Conservation (phyloP, 2,113 vertebrate species). For the Microcebus tavaratra region DNA sequence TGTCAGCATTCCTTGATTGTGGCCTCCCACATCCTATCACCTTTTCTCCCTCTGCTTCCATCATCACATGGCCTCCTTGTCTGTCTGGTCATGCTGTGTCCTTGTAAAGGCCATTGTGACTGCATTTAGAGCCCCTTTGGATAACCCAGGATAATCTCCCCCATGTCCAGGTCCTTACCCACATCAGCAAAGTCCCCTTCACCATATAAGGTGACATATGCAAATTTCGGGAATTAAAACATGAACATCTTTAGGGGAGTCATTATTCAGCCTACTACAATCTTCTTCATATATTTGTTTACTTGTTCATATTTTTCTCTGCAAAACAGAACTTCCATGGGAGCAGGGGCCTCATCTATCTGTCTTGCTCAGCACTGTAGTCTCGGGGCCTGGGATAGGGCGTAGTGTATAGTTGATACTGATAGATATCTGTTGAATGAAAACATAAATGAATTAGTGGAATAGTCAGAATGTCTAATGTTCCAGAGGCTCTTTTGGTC, state of each 20-base stretch:
- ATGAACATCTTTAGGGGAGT: background rate
- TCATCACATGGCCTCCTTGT: background rate
- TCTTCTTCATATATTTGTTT: constrained; percentile 10
- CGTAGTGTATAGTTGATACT: background rate
- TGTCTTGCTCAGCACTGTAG: background rate
- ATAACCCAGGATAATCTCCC: background rate
- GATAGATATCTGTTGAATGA: background rate
- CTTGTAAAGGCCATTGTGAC: background rate
- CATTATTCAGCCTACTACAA: background rate
- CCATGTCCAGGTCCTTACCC: background rate
- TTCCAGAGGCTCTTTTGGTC: background rate
- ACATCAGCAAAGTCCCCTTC: background rate
- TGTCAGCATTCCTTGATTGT: background rate
- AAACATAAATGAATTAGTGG: background rate
- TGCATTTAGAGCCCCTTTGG: background rate
- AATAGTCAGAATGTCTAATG: constrained; percentile 16
- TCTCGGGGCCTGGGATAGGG: background rate
- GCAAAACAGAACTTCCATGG: background rate
- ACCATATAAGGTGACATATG: background rate
- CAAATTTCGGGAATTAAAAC: background rate
- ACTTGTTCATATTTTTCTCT: background rate
- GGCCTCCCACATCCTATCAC: fast-evolving
- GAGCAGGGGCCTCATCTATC: background rate
- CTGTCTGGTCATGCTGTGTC: background rate
- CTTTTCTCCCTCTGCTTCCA: background rate